Evolutionary conservation across 2,888 invertebrate genomes (phyloP).

Genomic region (Dasypogon diadema): DNA sequence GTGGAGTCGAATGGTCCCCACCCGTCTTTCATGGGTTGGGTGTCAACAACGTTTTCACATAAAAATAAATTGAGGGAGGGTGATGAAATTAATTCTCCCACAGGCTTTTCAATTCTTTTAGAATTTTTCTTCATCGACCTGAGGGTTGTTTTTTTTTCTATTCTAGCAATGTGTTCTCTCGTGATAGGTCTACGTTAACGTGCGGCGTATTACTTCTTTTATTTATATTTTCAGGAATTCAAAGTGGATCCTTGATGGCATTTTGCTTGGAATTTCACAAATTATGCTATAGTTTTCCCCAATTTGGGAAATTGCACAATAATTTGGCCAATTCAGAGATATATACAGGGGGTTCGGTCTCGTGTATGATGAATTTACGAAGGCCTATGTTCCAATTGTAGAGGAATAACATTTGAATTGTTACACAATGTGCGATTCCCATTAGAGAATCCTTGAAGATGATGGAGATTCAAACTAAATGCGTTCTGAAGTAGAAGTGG

Average conservation of each 20-base stretch:
- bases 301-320: constrained; percentile 9
- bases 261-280: background rate
- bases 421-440: too few species aligned
- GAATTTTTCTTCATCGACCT: constrained; percentile 36
- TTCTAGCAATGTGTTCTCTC: constrained; percentile 11
- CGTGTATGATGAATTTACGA: background rate
- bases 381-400: too few species aligned
- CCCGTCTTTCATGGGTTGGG: constrained; percentile 1
- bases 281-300: constrained; percentile 32
- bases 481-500: too few species aligned
- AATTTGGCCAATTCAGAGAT: constrained; percentile 7
- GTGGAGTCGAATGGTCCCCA: constrained; percentile 2
- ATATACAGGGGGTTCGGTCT: too few species aligned
- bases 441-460: too few species aligned
- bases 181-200: background rate
- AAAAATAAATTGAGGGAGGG: constrained; percentile 46
- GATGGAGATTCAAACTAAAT: too few species aligned
- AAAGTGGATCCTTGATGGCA: background rate
- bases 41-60: constrained; percentile 45
- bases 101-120: constrained; percentile 45
- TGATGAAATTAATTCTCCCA: constrained; percentile 44
- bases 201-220: constrained; percentile 10
- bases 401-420: too few species aligned
- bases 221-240: constrained; percentile 34
- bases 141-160: constrained; percentile 22